Percentiles rank a stretch among this genome's conserved stretches.
Conservation (phyloP, 2,888 invertebrate species). For the Myopa tessellatipennis region DNA sequence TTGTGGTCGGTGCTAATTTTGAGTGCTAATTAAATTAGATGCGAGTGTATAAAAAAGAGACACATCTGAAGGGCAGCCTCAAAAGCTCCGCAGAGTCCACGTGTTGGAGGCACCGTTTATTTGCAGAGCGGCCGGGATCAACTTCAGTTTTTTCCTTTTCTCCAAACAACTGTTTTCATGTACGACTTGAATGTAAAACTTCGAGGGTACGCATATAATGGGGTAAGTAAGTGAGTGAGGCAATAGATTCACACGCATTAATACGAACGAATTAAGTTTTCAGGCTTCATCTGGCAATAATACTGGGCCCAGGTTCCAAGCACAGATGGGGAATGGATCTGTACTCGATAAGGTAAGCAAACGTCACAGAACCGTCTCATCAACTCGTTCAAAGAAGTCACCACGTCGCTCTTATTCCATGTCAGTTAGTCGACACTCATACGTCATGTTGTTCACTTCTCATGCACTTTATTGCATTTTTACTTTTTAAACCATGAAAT, state of each 20-base stretch:
- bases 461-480: neutral
- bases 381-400: neutral
- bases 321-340: slow-evolving; percentile 72
- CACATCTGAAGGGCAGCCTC: slow-evolving; percentile 7
- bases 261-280: neutral
- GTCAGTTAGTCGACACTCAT: neutral
- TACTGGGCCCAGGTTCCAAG: slow-evolving; percentile 65
- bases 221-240: neutral
- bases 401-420: neutral
- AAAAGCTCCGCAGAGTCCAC: neutral
- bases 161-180: neutral
- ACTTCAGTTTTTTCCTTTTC: neutral
- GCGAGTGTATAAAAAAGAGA: slow-evolving; percentile 1
- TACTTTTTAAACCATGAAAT: neutral
- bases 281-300: neutral
- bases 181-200: neutral
- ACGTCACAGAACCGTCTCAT: neutral
- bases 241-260: neutral
- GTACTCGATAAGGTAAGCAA: slow-evolving; percentile 79
- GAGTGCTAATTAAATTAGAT: neutral
- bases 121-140: neutral
- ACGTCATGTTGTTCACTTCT: neutral
- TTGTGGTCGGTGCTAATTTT: neutral
- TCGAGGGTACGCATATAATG: neutral
- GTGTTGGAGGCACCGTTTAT: neutral